phyloP scores from a whole-genome alignment of 1,140 invertebrate species.

The Drosophila funebris region DNA sequence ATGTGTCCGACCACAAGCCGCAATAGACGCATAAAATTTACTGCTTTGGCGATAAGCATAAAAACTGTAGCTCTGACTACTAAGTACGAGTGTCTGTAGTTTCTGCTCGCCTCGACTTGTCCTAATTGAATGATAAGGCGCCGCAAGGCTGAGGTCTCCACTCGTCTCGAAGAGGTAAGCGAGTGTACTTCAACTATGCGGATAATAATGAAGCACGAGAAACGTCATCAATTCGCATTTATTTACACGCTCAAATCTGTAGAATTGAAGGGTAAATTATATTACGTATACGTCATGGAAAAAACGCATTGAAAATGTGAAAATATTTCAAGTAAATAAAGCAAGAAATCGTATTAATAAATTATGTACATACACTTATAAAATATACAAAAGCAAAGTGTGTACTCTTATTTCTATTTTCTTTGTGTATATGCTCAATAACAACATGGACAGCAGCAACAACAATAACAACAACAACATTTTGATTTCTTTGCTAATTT shows the following conservation, averaged over 20 bases:
- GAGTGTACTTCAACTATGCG: too few relatives aligned
- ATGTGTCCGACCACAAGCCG: constrained; percentile 23
- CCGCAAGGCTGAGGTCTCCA: background rate
- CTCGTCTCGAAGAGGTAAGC: constrained; percentile 4
- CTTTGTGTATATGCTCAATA: background rate
- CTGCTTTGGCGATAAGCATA: constrained; percentile 62
- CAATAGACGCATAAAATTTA: constrained; percentile 66
- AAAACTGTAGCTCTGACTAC: constrained; percentile 50
- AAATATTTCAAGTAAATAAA: constrained; percentile 75
- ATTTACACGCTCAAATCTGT: constrained; percentile 40
- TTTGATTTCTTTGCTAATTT: constrained; percentile 1
- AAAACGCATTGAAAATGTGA: constrained; percentile 60
- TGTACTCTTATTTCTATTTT: constrained; percentile 2
- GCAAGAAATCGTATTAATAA: constrained; percentile 55
- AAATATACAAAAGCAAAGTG: background rate
- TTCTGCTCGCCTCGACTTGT: background rate
- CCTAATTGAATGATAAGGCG: constrained; percentile 26
- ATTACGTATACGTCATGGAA: constrained; percentile 62
- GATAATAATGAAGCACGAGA: background rate
- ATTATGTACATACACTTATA: constrained; percentile 36
- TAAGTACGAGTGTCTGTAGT: constrained; percentile 11
- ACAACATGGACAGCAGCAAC: background rate
- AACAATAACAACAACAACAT: background rate
- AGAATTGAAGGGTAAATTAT: constrained; percentile 6
- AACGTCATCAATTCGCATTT: constrained; percentile 46